A percentile compares a stretch with the other conserved stretches of the same genome.
These are phyloP conservation scores for Rosalia funebris DNA, from an alignment of 2,888 invertebrate species.

Conservation along the genomic window DNA sequence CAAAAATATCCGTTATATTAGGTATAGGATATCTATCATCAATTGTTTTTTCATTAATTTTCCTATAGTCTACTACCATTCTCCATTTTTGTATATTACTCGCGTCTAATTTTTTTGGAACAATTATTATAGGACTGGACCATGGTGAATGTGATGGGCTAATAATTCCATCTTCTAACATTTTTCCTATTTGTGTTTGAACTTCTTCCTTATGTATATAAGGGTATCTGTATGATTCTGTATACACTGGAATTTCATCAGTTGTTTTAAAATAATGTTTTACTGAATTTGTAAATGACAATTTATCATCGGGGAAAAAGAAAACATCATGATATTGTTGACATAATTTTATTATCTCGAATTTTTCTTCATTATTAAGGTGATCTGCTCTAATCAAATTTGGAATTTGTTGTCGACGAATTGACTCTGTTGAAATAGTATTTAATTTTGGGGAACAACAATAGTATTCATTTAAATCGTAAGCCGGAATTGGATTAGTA, in stretches of 20 bases:
- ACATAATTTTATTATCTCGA: neutral
- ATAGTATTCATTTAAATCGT: too few relatives aligned
- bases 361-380: neutral
- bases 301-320: neutral
- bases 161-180: neutral
- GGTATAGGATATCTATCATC: neutral
- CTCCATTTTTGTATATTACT: conserved; percentile 5
- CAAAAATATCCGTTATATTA: neutral
- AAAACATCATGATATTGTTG: neutral
- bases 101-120: conserved; percentile 6
- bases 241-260: neutral
- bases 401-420: too few relatives aligned
- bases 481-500: too few relatives aligned
- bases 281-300: neutral
- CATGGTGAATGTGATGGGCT: conserved; percentile 26
- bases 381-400: too few relatives aligned
- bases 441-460: too few relatives aligned
- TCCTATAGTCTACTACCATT: conserved; percentile 15
- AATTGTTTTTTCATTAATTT: conserved; percentile 5
- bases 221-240: neutral
- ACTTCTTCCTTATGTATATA: neutral
- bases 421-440: too few relatives aligned
- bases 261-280: neutral
- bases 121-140: neutral
- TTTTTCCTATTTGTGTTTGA: neutral